A percentile compares a stretch with the other conserved stretches of the same genome.
Conservation (phyloP, 2,888 invertebrate species). For the Tetranychus piercei region DNA sequence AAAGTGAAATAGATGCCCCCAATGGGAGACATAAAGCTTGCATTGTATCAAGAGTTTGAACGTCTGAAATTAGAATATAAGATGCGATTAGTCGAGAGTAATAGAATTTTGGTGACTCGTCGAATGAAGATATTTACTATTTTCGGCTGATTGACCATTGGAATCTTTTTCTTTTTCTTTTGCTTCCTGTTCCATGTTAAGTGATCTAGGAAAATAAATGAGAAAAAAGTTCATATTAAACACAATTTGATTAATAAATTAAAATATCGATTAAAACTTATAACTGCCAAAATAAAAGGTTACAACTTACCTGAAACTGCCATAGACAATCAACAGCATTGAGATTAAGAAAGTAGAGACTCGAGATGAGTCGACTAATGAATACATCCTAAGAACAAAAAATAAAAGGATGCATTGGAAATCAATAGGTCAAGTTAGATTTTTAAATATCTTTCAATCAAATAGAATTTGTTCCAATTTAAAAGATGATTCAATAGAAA, state of each 20-base stretch:
- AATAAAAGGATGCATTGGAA: neutral
- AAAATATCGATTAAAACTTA: neutral
- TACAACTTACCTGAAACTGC: slow-evolving; percentile 50
- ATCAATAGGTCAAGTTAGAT: neutral
- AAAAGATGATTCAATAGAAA: too few relatives aligned
- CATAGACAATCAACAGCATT: slow-evolving; percentile 88
- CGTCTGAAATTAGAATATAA: slow-evolving; percentile 35
- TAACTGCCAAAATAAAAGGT: too few relatives aligned
- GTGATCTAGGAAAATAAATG: slow-evolving; percentile 43
- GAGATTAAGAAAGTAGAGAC: slow-evolving; percentile 93
- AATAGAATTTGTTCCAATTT: too few relatives aligned
- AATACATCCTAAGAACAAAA: slow-evolving; percentile 52
- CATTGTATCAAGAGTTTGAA: slow-evolving; percentile 87
- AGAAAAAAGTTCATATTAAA: neutral
- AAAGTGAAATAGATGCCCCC: slow-evolving; percentile 81
- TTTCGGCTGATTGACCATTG: slow-evolving; percentile 48
- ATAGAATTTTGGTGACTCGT: neutral
- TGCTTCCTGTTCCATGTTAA: slow-evolving; percentile 89
- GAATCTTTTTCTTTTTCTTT: slow-evolving; percentile 47
- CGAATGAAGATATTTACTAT: slow-evolving; percentile 34
- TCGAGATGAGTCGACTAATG: slow-evolving; percentile 89
- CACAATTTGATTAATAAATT: neutral
- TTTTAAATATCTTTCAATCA: too few relatives aligned
- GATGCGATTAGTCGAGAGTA: neutral
- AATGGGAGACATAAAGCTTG: slow-evolving; percentile 88